A percentile compares a stretch with the other conserved stretches of the same genome.
phyloP scores from a whole-genome alignment of 2,797 vertebrate species.

The Morus bassanus region DNA sequence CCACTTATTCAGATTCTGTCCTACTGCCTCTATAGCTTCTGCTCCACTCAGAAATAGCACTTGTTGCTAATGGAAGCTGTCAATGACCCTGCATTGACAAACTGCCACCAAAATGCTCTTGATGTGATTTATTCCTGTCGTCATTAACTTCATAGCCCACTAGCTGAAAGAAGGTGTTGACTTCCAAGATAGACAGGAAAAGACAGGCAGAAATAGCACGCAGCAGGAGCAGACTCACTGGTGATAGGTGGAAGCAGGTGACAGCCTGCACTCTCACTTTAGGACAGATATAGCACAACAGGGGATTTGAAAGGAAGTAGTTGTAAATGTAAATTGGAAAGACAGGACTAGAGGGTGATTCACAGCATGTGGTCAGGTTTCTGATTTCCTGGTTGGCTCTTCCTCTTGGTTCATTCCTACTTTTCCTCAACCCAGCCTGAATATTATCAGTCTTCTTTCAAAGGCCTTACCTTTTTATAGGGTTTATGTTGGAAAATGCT shows the following conservation, averaged over 20 bases:
- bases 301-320: constrained; percentile 29
- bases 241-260: constrained; percentile 66
- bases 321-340: not conserved
- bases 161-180: constrained; percentile 50
- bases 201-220: constrained; percentile 60
- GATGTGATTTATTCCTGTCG: constrained; percentile 53
- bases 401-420: not conserved
- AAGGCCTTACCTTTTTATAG: not conserved
- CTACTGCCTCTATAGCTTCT: constrained; percentile 4
- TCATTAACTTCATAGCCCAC: constrained; percentile 63
- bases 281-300: constrained; percentile 19
- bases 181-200: constrained; percentile 66
- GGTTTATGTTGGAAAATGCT: not conserved
- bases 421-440: not conserved
- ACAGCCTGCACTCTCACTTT: constrained; percentile 26
- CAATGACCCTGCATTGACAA: constrained; percentile 45
- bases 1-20: constrained; percentile 20
- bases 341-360: not conserved
- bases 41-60: constrained; percentile 9
- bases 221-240: not conserved
- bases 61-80: constrained; percentile 53
- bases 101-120: constrained; percentile 51
- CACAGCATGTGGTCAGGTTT: not conserved
- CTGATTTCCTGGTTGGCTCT: not conserved
- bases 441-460: not conserved